Base-by-base conservation (phyloP, 2,888 invertebrate species). In the Stenichneumon culpator region DNA sequence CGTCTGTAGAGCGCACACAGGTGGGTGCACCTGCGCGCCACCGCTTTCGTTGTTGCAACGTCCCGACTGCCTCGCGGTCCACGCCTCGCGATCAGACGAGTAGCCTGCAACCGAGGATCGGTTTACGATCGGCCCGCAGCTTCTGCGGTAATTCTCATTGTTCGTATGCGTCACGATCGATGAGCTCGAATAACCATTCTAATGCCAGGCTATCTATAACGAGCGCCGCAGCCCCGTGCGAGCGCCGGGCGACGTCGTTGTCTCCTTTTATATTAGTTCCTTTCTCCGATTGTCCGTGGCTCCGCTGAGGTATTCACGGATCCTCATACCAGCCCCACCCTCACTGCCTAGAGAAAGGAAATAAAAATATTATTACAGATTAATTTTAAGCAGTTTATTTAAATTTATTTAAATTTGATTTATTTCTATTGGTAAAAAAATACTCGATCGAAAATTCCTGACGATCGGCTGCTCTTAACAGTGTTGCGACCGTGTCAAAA, bases 81-180 rank as follows among this genome's bases (percentile, higher is more conserved):
- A 82, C 88, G 90, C 90, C 87, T 89, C 82, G 85, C 86, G 83
- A 3, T 83, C 82, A 79, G 80, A 63, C 73, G 67, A 44, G 65
- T 68, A 70, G 52, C 44, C 52, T 63, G 52, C 60, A 28, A 73
- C 44, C 73, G 65, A 75, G 70, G 74, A 85, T 82, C 72, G 60
- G 39, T 82, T 82, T 82, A 82, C 82, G 75, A 85, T 85, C 79
- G 80, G 3, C 83, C 86, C 83, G 74, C 70, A 65, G 63, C 73
- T 81, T 28, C 75, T 69, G 83, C 63, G 72, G 44, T 87, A 88
- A 88, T 88, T 86, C 68, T 86, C 87, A 89, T 89, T 89, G 88
- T 89, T 88, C 86, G 83, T 82, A 85, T 87, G 87, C 88, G 87
- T 89, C 87, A 88, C 89, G 88, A 89, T 88, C 87, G 83, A 87